Percentiles rank a stretch among this genome's conserved stretches.
Conservation (phyloP, 1,140 invertebrate species). For the Dreissena polymorpha region DNA sequence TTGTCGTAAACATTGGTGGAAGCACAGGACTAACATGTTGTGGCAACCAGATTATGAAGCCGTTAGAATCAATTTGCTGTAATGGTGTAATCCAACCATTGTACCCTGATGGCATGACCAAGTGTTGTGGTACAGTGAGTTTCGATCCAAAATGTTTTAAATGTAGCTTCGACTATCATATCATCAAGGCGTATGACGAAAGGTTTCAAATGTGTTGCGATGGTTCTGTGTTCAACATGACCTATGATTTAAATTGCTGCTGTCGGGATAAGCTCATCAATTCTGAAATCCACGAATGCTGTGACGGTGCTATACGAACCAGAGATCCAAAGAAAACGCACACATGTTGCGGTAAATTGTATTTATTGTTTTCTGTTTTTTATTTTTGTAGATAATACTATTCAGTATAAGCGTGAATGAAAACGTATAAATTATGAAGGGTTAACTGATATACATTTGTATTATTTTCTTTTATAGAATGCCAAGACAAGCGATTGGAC, state of each 20-base stretch:
- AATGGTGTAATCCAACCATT: background rate
- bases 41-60: background rate
- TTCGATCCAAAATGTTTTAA: conserved; percentile 34
- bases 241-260: conserved; percentile 32
- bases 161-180: conserved; percentile 29
- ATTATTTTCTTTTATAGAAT: conserved; percentile 33
- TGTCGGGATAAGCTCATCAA: conserved; percentile 30
- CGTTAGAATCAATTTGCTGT: background rate
- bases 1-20: background rate
- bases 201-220: conserved; percentile 41
- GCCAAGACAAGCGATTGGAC: background rate
- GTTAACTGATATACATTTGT: conserved; percentile 32
- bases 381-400: conserved; percentile 32
- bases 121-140: conserved; percentile 47
- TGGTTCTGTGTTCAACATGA: conserved; percentile 2
- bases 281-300: conserved; percentile 27
- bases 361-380: background rate
- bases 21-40: background rate
- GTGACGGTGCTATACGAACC: conserved; percentile 12
- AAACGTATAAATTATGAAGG: conserved; percentile 18
- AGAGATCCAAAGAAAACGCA: conserved; percentile 21
- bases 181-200: conserved; percentile 28
- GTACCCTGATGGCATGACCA: background rate
- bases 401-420: conserved; percentile 3
- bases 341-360: conserved; percentile 48